Evolutionary conservation across 2,113 vertebrate genomes (phyloP).

Genomic region (Laterallus jamaicensis): DNA sequence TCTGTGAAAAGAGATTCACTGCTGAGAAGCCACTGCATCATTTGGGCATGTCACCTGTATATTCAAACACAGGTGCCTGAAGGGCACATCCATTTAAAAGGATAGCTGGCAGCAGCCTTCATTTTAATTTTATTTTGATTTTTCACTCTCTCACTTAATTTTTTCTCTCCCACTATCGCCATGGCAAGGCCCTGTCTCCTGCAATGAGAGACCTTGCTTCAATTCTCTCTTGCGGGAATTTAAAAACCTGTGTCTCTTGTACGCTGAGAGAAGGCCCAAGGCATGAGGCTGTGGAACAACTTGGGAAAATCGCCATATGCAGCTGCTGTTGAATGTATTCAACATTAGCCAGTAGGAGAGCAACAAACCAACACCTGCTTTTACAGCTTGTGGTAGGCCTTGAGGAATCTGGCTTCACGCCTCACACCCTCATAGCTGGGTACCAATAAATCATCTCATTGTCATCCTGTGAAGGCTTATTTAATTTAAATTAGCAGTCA

Average conservation of each 20-base stretch:
- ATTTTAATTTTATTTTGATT: neutral
- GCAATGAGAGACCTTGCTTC: neutral
- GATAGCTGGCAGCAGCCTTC: neutral
- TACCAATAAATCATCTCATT: neutral
- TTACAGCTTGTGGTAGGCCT: neutral
- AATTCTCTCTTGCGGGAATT: neutral
- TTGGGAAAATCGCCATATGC: neutral
- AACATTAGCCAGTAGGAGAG: neutral
- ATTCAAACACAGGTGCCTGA: neutral
- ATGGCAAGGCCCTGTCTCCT: neutral
- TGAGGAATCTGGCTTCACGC: neutral
- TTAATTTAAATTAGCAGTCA: neutral
- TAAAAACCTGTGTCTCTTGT: neutral
- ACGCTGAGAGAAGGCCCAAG: neutral
- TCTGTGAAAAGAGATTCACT: neutral
- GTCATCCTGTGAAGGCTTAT: neutral
- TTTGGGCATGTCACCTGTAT: neutral
- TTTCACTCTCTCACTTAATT: rapidly evolving
- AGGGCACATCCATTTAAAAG: neutral
- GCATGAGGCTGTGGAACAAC: neutral
- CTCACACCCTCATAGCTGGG: neutral
- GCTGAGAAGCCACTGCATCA: neutral
- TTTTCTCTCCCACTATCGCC: neutral
- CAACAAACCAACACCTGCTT: neutral
- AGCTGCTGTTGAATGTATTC: neutral